Conservation (phyloP, 2,797 vertebrate species). For the Hafferia zeledoni region DNA sequence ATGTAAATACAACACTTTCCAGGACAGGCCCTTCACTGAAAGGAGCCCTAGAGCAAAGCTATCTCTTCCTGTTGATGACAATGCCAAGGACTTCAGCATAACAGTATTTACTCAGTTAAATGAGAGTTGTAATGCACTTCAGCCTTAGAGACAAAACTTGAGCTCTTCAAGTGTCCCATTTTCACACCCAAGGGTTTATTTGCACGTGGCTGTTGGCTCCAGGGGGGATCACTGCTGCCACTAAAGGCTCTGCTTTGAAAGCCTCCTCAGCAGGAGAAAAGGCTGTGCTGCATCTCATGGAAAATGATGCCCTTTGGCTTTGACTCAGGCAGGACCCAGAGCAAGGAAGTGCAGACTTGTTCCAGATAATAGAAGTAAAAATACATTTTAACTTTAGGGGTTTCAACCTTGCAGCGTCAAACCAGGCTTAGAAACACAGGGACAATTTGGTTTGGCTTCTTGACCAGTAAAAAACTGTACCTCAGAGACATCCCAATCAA, state of each 20-base stretch:
- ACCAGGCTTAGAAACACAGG: not conserved
- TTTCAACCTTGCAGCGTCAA: not conserved
- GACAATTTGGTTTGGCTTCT: not conserved
- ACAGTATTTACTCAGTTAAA: conserved; percentile 46
- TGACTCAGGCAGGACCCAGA: not conserved
- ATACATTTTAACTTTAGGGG: not conserved
- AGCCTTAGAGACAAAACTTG: conserved; percentile 31
- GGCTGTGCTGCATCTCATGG: not conserved
- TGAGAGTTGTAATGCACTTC: conserved; percentile 29
- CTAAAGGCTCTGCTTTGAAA: not conserved
- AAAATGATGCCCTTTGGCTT: not conserved
- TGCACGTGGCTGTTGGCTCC: not conserved
- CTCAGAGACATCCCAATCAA: not conserved
- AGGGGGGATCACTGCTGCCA: not conserved
- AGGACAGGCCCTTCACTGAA: not conserved
- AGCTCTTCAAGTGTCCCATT: not conserved
- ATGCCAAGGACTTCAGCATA: conserved; percentile 17
- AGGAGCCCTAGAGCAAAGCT: conserved; percentile 18
- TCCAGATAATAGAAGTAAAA: not conserved
- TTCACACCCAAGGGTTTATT: conserved; percentile 1
- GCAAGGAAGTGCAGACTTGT: not conserved
- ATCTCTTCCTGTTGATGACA: conserved; percentile 16
- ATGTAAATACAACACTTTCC: conserved; percentile 5
- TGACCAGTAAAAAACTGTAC: not conserved
- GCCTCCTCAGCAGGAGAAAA: not conserved